Base-by-base conservation (phyloP, 2,113 vertebrate genomes). In the Paramormyrops kingsleyae region DNA sequence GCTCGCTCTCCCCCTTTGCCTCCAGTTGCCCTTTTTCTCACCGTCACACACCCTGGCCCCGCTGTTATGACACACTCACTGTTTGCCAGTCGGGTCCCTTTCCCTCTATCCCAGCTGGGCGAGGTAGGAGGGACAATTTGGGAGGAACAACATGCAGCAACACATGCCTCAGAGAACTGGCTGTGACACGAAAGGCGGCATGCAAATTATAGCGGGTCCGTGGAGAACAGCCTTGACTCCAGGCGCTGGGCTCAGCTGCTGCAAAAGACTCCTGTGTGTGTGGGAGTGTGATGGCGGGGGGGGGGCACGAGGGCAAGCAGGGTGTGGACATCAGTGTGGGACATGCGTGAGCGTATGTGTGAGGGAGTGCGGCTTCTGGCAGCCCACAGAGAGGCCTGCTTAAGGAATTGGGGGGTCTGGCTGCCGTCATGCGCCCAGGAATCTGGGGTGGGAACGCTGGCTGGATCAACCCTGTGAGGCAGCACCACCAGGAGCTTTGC, bases 391-490 rank as follows among this genome's bases (percentile, higher is more conserved):
- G 91, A 90, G 94, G 92, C 91, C 94, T 94, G 94, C 93, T 90
- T 93, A 94, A 50, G 85, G 91, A 94, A 90, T 94, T 94, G 92
- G 92, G 62, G 59, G 62, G 94, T 83, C 94, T 94, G 94, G 94
- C 95, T 96, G 92, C 93, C 95, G 94, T 95, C 95, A 96, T 93
- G 93, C 93, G 31, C 95, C 94, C 94, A 95, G 93, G 93, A 96
- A 95, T 96, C 94, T 94, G 95, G 95, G 94, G 95, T 96, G 96
- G 95, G 95, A 96, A 96, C 93, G 47, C 85, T 91, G 92, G 90
- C 93, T 93, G 91, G 94, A 95, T 93, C 92, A 93, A 90, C 92
- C 94, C 94, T 94, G 93, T 92, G 95, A 95, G 95, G 94, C 93
- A 92, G 91, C 24, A 80, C 90, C 93, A 89, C 93, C 92, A 93